phyloP scores from a whole-genome alignment of 2,888 invertebrate genomes.

The Abscondita cerata region DNA sequence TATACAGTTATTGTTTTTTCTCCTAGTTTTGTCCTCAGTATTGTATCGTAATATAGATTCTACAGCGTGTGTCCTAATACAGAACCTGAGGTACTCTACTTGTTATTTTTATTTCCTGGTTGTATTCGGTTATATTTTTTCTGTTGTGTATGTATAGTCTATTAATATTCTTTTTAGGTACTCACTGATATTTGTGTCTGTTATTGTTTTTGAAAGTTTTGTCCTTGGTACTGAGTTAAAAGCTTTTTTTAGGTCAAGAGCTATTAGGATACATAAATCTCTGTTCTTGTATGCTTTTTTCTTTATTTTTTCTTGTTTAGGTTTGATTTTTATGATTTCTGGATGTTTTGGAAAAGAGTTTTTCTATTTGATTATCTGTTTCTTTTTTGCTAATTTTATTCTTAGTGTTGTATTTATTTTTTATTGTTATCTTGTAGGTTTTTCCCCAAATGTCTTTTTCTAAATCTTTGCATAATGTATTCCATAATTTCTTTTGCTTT shows the following conservation, averaged over 20 bases:
- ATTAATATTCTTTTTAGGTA: not conserved
- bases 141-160: not conserved
- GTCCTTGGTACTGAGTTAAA: conserved; percentile 2
- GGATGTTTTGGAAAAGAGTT: too few relatives aligned
- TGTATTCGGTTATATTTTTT: not conserved
- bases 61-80: not conserved
- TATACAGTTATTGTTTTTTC: too few relatives aligned
- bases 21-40: not conserved
- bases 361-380: too few relatives aligned
- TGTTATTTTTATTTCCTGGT: not conserved
- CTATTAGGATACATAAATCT: not conserved
- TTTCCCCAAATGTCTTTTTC: too few relatives aligned
- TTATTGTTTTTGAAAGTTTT: not conserved
- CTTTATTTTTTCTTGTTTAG: not conserved
- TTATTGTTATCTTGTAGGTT: too few relatives aligned
- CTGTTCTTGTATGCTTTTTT: not conserved
- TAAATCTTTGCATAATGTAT: too few relatives aligned
- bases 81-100: not conserved
- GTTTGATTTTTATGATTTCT: too few relatives aligned
- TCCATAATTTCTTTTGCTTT: too few relatives aligned
- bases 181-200: not conserved
- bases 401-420: too few relatives aligned
- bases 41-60: not conserved
- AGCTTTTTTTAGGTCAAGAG: conserved; percentile 7
- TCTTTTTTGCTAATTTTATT: too few relatives aligned